Conservation (phyloP, 2,113 vertebrate genomes). For the Scopus umbretta region DNA sequence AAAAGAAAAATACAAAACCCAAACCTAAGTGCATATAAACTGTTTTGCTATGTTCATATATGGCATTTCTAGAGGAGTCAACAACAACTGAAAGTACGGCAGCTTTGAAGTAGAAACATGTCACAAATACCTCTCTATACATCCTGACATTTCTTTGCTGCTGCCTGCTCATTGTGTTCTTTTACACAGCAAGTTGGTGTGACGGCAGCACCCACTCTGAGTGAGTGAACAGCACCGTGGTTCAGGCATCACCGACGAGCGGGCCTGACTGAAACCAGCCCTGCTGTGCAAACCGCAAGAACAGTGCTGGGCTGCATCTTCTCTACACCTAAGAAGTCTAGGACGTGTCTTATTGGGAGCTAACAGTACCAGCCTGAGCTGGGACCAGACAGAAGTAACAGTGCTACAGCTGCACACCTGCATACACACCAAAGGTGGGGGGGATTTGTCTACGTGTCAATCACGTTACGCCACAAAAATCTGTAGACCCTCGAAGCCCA, state of each 20-base stretch:
- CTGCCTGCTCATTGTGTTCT: background rate
- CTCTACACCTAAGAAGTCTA: background rate
- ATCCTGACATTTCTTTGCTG: background rate
- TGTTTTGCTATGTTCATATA: background rate
- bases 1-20: background rate
- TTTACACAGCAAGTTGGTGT: background rate
- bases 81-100: background rate
- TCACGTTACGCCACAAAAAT: background rate
- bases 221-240: background rate
- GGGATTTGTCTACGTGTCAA: accelerated
- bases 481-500: background rate
- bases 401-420: background rate
- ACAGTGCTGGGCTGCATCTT: background rate
- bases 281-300: background rate
- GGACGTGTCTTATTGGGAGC: background rate
- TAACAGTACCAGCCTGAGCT: background rate
- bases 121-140: background rate
- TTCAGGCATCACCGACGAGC: accelerated
- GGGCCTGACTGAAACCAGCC: background rate
- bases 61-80: background rate
- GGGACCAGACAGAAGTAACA: background rate
- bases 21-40: background rate
- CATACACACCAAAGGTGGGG: accelerated
- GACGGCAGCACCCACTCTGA: accelerated
- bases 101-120: background rate